phyloP scores from a whole-genome alignment of 2,797 vertebrate genomes.

The Petrocephalus schoutedeni region DNA sequence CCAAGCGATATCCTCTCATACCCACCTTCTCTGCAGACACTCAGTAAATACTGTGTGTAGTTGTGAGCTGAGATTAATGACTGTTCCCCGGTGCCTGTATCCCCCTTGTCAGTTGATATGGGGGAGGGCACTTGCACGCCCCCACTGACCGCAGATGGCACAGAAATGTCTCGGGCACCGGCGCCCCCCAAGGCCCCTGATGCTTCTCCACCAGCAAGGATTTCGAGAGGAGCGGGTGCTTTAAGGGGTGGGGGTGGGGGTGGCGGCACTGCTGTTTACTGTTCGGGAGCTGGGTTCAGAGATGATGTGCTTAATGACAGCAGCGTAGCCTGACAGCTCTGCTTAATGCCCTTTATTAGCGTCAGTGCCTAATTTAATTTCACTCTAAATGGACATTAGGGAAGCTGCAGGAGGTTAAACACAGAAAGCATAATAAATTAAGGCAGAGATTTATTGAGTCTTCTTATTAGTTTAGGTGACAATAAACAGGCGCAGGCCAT shows the following conservation, averaged over 20 bases:
- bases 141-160: conserved; percentile 54
- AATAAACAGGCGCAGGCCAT: conserved; percentile 67
- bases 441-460: conserved; percentile 74
- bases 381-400: conserved; percentile 79
- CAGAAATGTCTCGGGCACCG: conserved; percentile 45
- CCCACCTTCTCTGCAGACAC: not conserved
- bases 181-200: not conserved
- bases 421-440: conserved; percentile 71
- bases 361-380: conserved; percentile 78
- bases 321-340: conserved; percentile 76
- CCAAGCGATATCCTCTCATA: not conserved
- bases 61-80: not conserved
- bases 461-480: conserved; percentile 69
- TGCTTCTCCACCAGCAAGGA: not conserved
- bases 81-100: conserved; percentile 29
- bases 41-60: not conserved
- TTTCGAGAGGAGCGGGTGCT: not conserved
- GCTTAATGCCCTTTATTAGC: conserved; percentile 79
- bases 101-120: conserved; percentile 53
- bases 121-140: conserved; percentile 52
- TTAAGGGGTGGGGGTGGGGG: not conserved
- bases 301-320: conserved; percentile 82
- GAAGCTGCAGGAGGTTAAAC: conserved; percentile 78
- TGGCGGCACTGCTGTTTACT: conserved; percentile 69
- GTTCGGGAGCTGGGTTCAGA: conserved; percentile 73